phyloP scores from a whole-genome alignment of 1,140 invertebrate species.

The Chironomus striatipennis region DNA sequence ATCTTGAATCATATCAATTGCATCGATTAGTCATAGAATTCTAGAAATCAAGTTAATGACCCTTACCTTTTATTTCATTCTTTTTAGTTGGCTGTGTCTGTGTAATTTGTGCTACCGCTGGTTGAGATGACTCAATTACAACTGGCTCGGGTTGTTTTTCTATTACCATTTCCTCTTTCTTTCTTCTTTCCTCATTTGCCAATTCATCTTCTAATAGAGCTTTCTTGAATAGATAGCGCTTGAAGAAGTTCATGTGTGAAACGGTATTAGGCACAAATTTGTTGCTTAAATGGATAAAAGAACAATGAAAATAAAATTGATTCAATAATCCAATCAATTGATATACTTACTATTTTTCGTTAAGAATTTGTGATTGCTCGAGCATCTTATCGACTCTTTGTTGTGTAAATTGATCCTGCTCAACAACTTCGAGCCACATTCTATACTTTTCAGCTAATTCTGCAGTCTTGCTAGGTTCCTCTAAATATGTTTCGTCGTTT shows the following conservation, averaged over 20 bases:
- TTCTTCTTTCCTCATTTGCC: slow-evolving; percentile 30
- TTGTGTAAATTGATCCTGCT: slow-evolving; percentile 40
- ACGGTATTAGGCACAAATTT: slow-evolving; percentile 33
- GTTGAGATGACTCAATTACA: not conserved
- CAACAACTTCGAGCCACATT: slow-evolving; percentile 43
- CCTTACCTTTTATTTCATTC: not conserved
- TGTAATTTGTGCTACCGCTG: not conserved
- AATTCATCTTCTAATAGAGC: slow-evolving; percentile 42
- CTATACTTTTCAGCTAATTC: slow-evolving; percentile 38
- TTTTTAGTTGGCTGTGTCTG: not conserved
- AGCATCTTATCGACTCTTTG: slow-evolving; percentile 38
- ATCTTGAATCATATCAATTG: slow-evolving; percentile 11
- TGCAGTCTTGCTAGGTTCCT: slow-evolving; percentile 36
- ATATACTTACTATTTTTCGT: slow-evolving; percentile 37
- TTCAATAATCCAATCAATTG: not conserved
- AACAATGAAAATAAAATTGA: not conserved
- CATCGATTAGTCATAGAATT: too few species aligned
- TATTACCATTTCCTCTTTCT: not conserved
- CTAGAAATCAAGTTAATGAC: not conserved
- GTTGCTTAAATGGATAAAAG: not conserved
- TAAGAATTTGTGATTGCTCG: slow-evolving; percentile 36
- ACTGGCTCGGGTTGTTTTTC: slow-evolving; percentile 27
- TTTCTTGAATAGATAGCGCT: slow-evolving; percentile 42
- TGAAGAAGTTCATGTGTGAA: slow-evolving; percentile 40
- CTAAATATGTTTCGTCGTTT: slow-evolving; percentile 40